phyloP scores from a whole-genome alignment of 2,113 vertebrate genomes.

The Geococcyx californianus region DNA sequence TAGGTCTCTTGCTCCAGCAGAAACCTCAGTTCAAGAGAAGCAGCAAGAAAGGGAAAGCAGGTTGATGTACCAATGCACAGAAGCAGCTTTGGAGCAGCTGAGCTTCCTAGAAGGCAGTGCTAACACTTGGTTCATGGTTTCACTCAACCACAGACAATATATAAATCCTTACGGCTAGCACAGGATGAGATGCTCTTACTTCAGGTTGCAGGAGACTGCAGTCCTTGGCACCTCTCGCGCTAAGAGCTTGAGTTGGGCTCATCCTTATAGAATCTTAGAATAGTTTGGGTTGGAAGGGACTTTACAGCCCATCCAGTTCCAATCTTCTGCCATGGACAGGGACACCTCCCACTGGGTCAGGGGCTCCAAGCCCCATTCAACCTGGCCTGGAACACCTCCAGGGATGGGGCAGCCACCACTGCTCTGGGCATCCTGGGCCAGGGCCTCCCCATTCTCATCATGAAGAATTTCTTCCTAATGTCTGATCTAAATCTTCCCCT shows the following conservation, averaged over 20 bases:
- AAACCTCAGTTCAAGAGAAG: not conserved
- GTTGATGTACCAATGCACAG: rapidly evolving
- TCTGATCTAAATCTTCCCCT: too few species aligned
- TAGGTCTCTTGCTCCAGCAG: not conserved
- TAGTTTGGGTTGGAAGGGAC: too few species aligned
- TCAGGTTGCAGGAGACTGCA: not conserved
- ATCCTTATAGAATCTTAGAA: not conserved
- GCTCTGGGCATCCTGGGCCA: too few species aligned
- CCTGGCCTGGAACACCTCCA: too few species aligned
- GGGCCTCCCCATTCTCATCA: too few species aligned
- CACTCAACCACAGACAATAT: not conserved
- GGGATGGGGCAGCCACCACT: too few species aligned
- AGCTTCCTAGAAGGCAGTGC: not conserved
- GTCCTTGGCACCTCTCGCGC: rapidly evolving
- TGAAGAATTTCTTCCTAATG: too few species aligned
- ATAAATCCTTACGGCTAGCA: not conserved
- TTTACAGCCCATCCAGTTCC: too few species aligned
- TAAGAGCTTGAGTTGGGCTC: not conserved
- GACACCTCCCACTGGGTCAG: too few species aligned
- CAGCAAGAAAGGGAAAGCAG: not conserved
- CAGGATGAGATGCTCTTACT: not conserved
- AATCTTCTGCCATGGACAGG: too few species aligned
- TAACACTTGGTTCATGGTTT: not conserved
- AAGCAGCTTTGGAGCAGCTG: not conserved
- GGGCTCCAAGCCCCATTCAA: too few species aligned